Base-by-base conservation (phyloP, 2,113 vertebrate genomes). In the Phalacrocorax carbo region DNA sequence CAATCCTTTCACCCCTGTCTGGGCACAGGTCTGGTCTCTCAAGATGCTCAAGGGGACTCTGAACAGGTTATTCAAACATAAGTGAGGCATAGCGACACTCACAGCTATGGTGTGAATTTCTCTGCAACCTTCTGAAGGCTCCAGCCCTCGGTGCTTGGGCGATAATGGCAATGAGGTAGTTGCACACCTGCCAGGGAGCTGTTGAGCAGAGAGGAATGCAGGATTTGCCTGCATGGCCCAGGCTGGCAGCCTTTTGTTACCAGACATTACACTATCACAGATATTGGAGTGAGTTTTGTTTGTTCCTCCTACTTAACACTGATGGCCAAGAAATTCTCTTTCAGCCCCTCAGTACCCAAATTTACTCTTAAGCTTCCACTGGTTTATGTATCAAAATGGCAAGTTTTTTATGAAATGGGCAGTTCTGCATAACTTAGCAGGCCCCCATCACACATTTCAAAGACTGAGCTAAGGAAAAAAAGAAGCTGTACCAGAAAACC, bases 401-500 rank as follows among this genome's bases (percentile, higher is more conserved):
- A 65, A 32, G 3, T 1, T 81, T 77, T 34, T 40, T 2, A 42
- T 18, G 17, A 83, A 34, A 49, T 10, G 9, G 14, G 26, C 18
- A 57, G 30, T 58, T 79, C 34, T 62, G 32, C 2, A 2, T 78
- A 38, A 57, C 46, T 84, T 46, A 75, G 14, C 14, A 68, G 57
- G 6, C 6, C 22, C 27, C 34, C 34, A 79, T 68, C 13, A 57
- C 8, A 60, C 7, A 42, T 75, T 78, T 65, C 40, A 79, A 72
- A 93, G 55, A 60, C 4, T 25, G 18, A 85, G 22, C 9, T 60
- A 49, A 44, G 36, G 76, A 46, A 79, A 16, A 51, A 22, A 9
- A 3, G 22, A 13, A 42, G 46, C 7, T 29, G 23, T 30, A 27
- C 7, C 13, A 88, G 57, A 16, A 54, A 11, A 3, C 0, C 0